Evolutionary conservation across 2,888 invertebrate species (phyloP).

Genomic region (Siphlonurus alternatus): DNA sequence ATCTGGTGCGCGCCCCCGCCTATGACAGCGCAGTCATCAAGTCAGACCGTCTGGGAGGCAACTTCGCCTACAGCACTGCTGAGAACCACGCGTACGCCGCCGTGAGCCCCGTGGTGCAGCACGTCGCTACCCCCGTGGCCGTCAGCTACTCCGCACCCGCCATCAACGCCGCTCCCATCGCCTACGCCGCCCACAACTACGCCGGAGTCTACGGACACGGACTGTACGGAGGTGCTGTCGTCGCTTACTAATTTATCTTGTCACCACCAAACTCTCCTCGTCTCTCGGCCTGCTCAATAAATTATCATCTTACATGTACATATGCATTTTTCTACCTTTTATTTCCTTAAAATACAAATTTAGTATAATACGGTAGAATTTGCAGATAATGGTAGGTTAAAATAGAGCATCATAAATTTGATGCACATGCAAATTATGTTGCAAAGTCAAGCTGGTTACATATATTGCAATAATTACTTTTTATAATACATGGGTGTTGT

Average conservation of each 20-base stretch:
- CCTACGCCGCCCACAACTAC: background rate
- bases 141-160: constrained; percentile 17
- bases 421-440: too few relatives aligned
- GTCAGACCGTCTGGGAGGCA: constrained; percentile 22
- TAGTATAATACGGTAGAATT: too few relatives aligned
- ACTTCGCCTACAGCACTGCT: constrained; percentile 23
- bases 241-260: constrained; percentile 8
- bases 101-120: constrained; percentile 20
- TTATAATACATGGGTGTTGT: too few relatives aligned
- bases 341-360: too few relatives aligned
- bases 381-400: too few relatives aligned
- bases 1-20: constrained; percentile 20
- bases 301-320: too few relatives aligned
- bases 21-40: constrained; percentile 24
- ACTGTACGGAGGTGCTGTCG: constrained; percentile 5
- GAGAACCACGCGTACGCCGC: constrained; percentile 22
- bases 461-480: too few relatives aligned
- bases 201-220: constrained; percentile 6
- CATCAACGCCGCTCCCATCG: constrained; percentile 1
- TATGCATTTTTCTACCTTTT: too few relatives aligned
- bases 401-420: too few relatives aligned
- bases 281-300: too few relatives aligned
- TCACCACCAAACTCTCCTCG: background rate
- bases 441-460: too few relatives aligned
- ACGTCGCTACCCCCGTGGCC: constrained; percentile 20